phyloP scores from a whole-genome alignment of 2,888 invertebrate species.

The Ceramica pisi region DNA sequence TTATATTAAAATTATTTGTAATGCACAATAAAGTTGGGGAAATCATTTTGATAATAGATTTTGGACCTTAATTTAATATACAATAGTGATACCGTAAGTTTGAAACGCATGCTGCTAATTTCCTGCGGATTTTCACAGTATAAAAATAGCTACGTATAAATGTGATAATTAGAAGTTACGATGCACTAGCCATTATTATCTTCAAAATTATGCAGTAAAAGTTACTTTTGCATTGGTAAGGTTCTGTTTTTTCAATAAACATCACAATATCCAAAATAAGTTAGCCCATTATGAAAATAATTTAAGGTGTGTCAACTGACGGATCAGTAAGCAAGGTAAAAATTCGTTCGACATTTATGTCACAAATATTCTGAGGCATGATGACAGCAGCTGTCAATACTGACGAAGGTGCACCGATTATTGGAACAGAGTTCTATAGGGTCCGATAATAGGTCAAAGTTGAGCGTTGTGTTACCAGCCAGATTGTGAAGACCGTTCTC shows the following conservation, averaged over 20 bases:
- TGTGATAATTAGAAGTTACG: background rate
- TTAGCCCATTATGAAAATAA: slow-evolving; percentile 15
- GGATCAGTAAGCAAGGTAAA: slow-evolving; percentile 22
- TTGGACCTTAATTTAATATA: background rate
- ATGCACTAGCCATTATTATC: background rate
- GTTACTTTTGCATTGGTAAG: background rate
- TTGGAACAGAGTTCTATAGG: slow-evolving; percentile 68
- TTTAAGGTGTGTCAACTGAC: slow-evolving; percentile 25
- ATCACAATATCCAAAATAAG: background rate
- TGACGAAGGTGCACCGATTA: slow-evolving; percentile 78
- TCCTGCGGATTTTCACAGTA: background rate
- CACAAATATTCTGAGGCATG: slow-evolving; percentile 63
- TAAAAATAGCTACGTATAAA: background rate
- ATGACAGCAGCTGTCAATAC: slow-evolving; percentile 72
- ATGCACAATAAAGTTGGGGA: slow-evolving; percentile 10
- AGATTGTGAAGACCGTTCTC: slow-evolving; percentile 42
- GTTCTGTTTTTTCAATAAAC: background rate
- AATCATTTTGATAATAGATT: slow-evolving; percentile 17
- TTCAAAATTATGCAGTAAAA: background rate
- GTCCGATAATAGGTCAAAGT: slow-evolving; percentile 70
- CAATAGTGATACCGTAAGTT: background rate
- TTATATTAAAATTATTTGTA: slow-evolving; percentile 22
- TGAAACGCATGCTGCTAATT: slow-evolving; percentile 5
- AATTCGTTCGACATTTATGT: slow-evolving; percentile 53
- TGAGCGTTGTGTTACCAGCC: slow-evolving; percentile 51